These are phyloP conservation scores for Narcine bancroftii DNA, from an alignment of 2,113 vertebrate genomes.

Conservation along the genomic window DNA sequence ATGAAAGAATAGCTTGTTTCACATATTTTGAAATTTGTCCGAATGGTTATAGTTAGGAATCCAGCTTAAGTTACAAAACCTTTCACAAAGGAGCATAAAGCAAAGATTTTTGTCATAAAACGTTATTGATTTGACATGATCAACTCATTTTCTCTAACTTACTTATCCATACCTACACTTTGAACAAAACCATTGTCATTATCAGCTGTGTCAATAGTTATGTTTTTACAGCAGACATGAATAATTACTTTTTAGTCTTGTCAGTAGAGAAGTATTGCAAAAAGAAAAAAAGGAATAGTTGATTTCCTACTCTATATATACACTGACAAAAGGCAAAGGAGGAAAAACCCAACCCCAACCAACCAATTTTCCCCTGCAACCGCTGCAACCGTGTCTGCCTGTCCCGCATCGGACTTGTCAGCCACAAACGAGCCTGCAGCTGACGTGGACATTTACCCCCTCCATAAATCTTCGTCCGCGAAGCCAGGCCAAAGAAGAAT, in stretches of 20 bases:
- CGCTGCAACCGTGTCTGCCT: too few relatives aligned
- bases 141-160: not conserved
- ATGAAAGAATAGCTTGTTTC: not conserved
- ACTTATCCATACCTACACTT: not conserved
- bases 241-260: conserved; percentile 22
- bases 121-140: not conserved
- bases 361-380: too few relatives aligned
- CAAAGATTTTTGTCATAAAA: not conserved
- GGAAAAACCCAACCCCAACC: too few relatives aligned
- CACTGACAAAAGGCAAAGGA: too few relatives aligned
- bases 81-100: not conserved
- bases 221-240: not conserved
- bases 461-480: too few relatives aligned
- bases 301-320: not conserved
- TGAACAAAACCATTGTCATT: not conserved
- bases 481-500: too few relatives aligned
- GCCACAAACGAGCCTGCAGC: too few relatives aligned
- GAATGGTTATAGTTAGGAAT: not conserved
- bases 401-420: too few relatives aligned
- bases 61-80: not conserved
- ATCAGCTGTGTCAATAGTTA: not conserved
- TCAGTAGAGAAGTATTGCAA: not conserved
- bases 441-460: too few relatives aligned
- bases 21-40: not conserved
- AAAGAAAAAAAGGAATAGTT: not conserved